These are phyloP conservation scores for Hypothenemus hampei DNA, from an alignment of 1,140 invertebrate genomes.

Conservation along the genomic window DNA sequence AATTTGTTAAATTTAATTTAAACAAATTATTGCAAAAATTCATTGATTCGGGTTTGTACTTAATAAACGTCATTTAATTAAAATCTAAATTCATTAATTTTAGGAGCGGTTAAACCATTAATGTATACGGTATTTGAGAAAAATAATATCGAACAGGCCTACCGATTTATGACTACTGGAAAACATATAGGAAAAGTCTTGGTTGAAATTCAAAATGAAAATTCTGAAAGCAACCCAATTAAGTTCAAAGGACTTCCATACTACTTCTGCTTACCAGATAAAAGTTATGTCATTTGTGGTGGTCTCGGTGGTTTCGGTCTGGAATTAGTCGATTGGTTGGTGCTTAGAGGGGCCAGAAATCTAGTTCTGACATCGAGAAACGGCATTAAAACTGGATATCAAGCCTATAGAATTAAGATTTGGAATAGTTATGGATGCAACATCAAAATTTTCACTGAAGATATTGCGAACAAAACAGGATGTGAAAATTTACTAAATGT, in stretches of 20 bases:
- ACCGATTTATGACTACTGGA: conserved; percentile 73
- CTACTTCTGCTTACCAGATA: conserved; percentile 45
- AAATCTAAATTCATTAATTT: conserved; percentile 54
- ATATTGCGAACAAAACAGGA: conserved; percentile 49
- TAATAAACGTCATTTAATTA: neutral
- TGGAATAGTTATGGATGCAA: conserved; percentile 54
- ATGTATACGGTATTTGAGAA: conserved; percentile 54
- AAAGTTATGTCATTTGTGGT: conserved; percentile 58
- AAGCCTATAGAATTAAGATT: conserved; percentile 57
- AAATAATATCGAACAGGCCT: conserved; percentile 61
- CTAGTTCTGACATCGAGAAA: conserved; percentile 75
- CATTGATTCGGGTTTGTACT: conserved; percentile 46
- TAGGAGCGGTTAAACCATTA: conserved; percentile 63
- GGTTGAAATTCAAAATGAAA: conserved; percentile 60
- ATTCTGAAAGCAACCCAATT: conserved; percentile 46
- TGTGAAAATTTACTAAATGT: conserved; percentile 55
- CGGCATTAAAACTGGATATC: conserved; percentile 76
- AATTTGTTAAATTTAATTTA: conserved; percentile 36
- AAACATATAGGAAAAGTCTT: conserved; percentile 85
- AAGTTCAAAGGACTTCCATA: conserved; percentile 23
- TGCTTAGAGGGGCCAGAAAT: conserved; percentile 70
- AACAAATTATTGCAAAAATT: conserved; percentile 41
- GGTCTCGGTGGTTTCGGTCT: conserved; percentile 88
- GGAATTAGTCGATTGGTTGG: conserved; percentile 83
- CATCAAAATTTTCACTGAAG: conserved; percentile 48